A percentile compares a stretch with the other conserved stretches of the same genome.
phyloP scores from a whole-genome alignment of 1,140 invertebrate genomes.

The Hydropsyche tenuis region DNA sequence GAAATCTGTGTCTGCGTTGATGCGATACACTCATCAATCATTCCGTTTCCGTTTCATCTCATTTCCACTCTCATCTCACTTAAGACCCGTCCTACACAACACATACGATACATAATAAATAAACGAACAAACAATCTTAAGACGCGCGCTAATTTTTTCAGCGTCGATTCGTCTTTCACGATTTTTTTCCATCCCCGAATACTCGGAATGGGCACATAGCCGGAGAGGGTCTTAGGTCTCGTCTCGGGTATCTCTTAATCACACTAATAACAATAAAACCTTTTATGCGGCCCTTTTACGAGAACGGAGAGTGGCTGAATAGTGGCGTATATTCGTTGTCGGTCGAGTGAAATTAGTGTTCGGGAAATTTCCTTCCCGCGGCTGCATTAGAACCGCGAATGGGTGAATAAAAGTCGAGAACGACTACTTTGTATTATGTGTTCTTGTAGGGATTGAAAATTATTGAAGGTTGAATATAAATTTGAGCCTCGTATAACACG shows the following conservation, averaged over 20 bases:
- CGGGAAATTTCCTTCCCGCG: constrained; percentile 1
- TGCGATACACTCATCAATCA: background rate
- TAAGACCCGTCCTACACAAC: background rate
- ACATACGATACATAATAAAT: background rate
- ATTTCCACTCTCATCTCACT: background rate
- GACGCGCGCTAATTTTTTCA: background rate
- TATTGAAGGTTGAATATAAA: no score
- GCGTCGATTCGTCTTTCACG: background rate
- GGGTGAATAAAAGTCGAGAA: no score
- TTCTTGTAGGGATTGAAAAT: no score
- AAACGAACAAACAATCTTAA: background rate
- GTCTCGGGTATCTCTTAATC: background rate
- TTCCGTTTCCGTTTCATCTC: constrained; percentile 5
- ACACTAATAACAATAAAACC: constrained; percentile 28
- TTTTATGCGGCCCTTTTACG: constrained; percentile 8
- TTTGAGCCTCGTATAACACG: no score
- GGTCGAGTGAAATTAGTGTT: constrained; percentile 19
- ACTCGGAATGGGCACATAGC: no score
- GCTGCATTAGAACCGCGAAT: background rate
- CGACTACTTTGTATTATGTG: no score
- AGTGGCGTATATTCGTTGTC: background rate
- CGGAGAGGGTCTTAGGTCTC: no score
- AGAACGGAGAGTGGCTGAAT: background rate
- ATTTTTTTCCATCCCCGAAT: background rate
- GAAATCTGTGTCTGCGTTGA: background rate